Conservation (phyloP, 2,113 vertebrate species). For the Paralichthys olivaceus region DNA sequence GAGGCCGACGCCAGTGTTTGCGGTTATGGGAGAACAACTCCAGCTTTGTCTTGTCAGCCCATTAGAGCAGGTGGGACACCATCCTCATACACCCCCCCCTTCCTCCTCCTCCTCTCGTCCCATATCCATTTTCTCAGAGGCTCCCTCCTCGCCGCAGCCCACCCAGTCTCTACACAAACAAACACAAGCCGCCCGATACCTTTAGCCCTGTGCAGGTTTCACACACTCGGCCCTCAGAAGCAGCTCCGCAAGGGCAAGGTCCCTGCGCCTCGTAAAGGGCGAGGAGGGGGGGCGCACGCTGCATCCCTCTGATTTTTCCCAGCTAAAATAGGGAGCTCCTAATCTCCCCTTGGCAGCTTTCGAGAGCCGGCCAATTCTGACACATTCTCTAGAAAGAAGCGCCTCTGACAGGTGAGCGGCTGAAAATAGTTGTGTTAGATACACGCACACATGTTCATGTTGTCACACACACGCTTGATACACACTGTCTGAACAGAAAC, state of each 20-base stretch:
- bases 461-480: slow-evolving; percentile 18
- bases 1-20: slow-evolving; percentile 27
- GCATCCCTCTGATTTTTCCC: slow-evolving; percentile 80
- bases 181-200: slow-evolving; percentile 31
- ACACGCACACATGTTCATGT: slow-evolving; percentile 35
- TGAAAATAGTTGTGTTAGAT: slow-evolving; percentile 77
- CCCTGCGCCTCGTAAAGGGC: slow-evolving; percentile 40
- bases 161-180: slow-evolving; percentile 40
- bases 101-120: not conserved
- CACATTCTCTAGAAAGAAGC: slow-evolving; percentile 83
- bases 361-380: slow-evolving; percentile 80
- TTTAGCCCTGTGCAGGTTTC: slow-evolving; percentile 21
- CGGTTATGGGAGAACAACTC: slow-evolving; percentile 45
- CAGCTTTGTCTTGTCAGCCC: slow-evolving; percentile 52
- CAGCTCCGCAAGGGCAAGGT: slow-evolving; percentile 34
- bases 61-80: slow-evolving; percentile 61
- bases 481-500: not conserved
- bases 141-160: slow-evolving; percentile 24
- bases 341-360: slow-evolving; percentile 80
- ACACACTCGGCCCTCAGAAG: slow-evolving; percentile 26
- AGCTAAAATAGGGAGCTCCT: slow-evolving; percentile 84
- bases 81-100: slow-evolving; percentile 2
- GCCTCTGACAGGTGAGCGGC: slow-evolving; percentile 82
- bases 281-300: slow-evolving; percentile 1
- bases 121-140: slow-evolving; percentile 1